Base-by-base conservation (phyloP, 2,113 vertebrate genomes). In the Lepisosteus osseus region DNA sequence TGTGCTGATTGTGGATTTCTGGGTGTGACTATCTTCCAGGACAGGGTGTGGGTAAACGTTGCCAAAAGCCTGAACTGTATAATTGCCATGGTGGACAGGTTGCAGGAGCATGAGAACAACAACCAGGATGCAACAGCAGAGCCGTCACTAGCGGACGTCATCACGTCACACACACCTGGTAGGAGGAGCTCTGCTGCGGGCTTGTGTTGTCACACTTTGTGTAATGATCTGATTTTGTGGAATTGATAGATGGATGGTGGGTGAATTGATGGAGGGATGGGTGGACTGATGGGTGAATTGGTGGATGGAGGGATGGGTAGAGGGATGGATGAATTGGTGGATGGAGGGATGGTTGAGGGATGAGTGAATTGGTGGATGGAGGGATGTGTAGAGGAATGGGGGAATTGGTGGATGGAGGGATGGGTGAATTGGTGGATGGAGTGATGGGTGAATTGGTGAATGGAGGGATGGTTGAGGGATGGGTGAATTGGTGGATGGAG, bases 21-120 rank as follows among this genome's bases (percentile, higher is more conserved):
- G 29, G 11, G 5, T 68, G 15, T 68, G 13, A n/a, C 45, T 86
- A 63, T 65, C 88, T 65, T 93, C 72, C 90, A 94, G 93, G 93
- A 94, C 70, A 92, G 93, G 76, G 88, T 90, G 74, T 96, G 94
- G 95, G 91, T 88, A 57, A 96, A 90, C 0, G 90, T 96, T 47
- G 93, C 91, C 14, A 93, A 92, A 82, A 95, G 94, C 80, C 90
- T 97, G 75, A 92, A 94, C 86, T 96, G 94, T 66, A 85, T 97
- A 74, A 89, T 95, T 54, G 90, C 85, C 14, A 93, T 95, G 92
- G 93, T 88, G 40, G 94, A 96, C 74, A 91, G 91, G 56, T 85
- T 99, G 70, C 94, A 95, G 65, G 95, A 95, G 72, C 92, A 90
- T 61, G 94, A 92, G 57, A 84, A 80, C 61, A 74, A 64, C 72